Conservation (phyloP, 1,140 invertebrate genomes). For the Whitmania pigra region DNA sequence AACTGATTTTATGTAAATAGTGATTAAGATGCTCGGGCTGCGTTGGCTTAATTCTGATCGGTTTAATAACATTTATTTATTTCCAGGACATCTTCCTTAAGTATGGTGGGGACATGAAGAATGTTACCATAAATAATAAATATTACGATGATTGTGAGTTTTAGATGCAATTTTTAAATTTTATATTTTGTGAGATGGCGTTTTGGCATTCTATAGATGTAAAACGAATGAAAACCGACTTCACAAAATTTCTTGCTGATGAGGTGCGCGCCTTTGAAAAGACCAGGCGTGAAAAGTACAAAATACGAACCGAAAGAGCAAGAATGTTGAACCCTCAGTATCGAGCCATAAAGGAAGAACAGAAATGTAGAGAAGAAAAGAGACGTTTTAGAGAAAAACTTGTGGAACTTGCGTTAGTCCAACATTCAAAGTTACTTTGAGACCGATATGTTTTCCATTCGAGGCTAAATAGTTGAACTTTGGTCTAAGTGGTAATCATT, state of each 20-base stretch:
- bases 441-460: background rate
- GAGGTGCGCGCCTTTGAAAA: background rate
- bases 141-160: conserved; percentile 1
- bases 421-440: background rate
- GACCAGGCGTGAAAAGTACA: background rate
- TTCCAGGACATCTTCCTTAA: conserved; percentile 2
- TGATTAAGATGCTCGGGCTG: too few relatives aligned
- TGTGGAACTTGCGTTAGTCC: background rate
- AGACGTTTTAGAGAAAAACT: conserved; percentile 10
- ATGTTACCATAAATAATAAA: background rate
- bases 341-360: conserved; percentile 1
- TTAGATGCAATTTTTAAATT: background rate
- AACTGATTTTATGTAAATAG: too few relatives aligned
- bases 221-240: conserved; percentile 15
- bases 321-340: conserved; percentile 9
- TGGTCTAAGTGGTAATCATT: background rate
- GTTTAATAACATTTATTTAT: too few relatives aligned
- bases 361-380: conserved; percentile 1
- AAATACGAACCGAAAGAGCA: conserved; percentile 8
- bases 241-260: background rate
- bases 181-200: too few relatives aligned
- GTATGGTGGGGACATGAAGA: background rate
- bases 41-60: too few relatives aligned
- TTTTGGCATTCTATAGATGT: background rate
- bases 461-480: background rate